Evolutionary conservation across 2,797 vertebrate genomes (phyloP), one percentile per base, ranked within the genome.

Genomic region (Cephalopachus bancanus): DNA sequence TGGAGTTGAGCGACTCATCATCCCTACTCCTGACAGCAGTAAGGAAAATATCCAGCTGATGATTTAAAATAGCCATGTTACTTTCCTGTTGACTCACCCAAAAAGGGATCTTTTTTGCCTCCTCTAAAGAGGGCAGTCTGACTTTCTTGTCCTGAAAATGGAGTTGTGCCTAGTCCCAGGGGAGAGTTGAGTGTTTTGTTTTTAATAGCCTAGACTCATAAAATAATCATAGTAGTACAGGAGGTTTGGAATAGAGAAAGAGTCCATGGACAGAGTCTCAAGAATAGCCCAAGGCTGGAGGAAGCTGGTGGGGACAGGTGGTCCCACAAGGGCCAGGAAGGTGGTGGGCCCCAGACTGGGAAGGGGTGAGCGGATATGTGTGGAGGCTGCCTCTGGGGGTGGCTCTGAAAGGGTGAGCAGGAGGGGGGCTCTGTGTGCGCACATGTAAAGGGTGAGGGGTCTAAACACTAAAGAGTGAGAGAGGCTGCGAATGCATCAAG

Each of bases 141-240:
- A 90, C 86, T 15, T 85, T 89, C 37, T 26, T 60, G 65, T 86
- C 80, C 92, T 76, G 26, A 93, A 97, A 92, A 80, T 10, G 24
- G 28, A 87, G 65, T 20, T 10, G 12, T 74, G 80, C 33, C 85
- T 91, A 26, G 44, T 69, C 57, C 74, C 94, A 74, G 78, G 30
- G 65, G 64, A 78, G 60, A 89, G 20, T 24, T 69, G 57, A 93
- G 51, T 49, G 53, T 60, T 93, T 90, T 53, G 2, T 64, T 95
- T 84, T 95, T 76, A 80, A 96, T 96, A 95, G 85, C 51, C 57
- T 60, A 7, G 78, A 49, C 74, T 95, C 86, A 85, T 91, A 74
- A 94, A 94, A 95, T 64, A 96, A 81, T 86, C 37, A 37, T 37
- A 83, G 80, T 78, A 65, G 83, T 64, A 19, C 49, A 44, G 91